Evolutionary conservation across 1,140 invertebrate species (phyloP).

Genomic region (Pogonus chalceus): DNA sequence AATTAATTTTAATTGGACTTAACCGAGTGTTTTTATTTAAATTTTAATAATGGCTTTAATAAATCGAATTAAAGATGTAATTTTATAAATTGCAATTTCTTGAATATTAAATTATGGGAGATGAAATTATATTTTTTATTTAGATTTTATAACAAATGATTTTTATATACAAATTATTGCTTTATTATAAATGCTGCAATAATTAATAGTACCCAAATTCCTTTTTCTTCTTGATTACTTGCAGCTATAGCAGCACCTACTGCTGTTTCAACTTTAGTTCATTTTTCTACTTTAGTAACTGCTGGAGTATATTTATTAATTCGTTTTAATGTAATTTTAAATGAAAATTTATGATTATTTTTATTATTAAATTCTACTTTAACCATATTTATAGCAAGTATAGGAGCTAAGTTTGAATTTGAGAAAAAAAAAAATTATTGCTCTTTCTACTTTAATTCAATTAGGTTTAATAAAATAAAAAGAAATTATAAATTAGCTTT

Average conservation of each 20-base stretch:
- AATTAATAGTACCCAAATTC: background rate
- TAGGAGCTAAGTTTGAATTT: slow-evolving; percentile 48
- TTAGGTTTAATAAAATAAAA: slow-evolving; percentile 53
- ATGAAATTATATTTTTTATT: slow-evolving; percentile 42
- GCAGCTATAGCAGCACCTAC: slow-evolving; percentile 55
- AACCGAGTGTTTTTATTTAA: too few species aligned
- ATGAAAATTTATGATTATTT: slow-evolving; percentile 18
- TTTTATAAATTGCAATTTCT: slow-evolving; percentile 40
- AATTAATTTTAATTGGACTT: too few species aligned
- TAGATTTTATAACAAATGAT: slow-evolving; percentile 37
- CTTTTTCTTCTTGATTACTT: slow-evolving; percentile 40
- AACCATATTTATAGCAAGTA: slow-evolving; percentile 50
- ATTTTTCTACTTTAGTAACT: slow-evolving; percentile 64
- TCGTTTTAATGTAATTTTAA: slow-evolving; percentile 43
- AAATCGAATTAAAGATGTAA: slow-evolving; percentile 47
- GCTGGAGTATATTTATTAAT: slow-evolving; percentile 61
- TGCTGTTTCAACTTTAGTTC: slow-evolving; percentile 56
- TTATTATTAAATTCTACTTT: slow-evolving; percentile 35
- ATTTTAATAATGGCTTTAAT: slow-evolving; percentile 46
- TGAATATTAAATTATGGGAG: slow-evolving; percentile 37
- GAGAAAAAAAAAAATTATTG: slow-evolving; percentile 63
- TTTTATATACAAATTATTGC: slow-evolving; percentile 32
- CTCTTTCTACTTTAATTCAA: slow-evolving; percentile 58
- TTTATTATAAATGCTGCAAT: too few species aligned
- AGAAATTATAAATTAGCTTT: slow-evolving; percentile 39